phyloP scores from a whole-genome alignment of 2,888 invertebrate species.

The Ormyrus rosae region DNA sequence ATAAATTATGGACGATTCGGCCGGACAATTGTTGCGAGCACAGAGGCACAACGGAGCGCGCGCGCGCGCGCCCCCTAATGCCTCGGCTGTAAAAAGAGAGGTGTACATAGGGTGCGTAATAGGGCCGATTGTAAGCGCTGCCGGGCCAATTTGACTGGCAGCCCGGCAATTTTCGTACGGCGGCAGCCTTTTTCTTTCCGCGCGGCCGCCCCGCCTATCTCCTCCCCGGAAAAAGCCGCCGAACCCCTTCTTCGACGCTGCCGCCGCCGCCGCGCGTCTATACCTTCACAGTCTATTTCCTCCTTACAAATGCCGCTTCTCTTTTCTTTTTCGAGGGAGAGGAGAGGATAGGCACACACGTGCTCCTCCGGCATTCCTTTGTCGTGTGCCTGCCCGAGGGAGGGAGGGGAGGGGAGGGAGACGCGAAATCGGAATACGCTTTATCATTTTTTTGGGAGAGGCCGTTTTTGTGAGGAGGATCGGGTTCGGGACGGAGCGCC shows the following conservation, averaged over 20 bases:
- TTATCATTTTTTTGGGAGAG: not conserved
- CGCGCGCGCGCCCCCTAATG: slow-evolving; percentile 57
- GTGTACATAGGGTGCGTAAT: slow-evolving; percentile 67
- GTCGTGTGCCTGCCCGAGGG: not conserved
- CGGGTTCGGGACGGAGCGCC: too few relatives aligned
- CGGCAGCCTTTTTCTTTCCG: slow-evolving; percentile 12
- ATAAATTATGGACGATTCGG: slow-evolving; percentile 50
- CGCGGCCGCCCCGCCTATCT: slow-evolving; percentile 53
- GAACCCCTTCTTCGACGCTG: slow-evolving; percentile 57
- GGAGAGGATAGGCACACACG: not conserved
- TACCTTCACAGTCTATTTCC: slow-evolving; percentile 52
- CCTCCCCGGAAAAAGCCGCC: slow-evolving; percentile 63
- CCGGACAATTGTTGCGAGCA: slow-evolving; percentile 33
- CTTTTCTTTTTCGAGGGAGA: slow-evolving; percentile 22
- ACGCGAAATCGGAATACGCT: slow-evolving; percentile 13
- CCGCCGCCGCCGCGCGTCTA: slow-evolving; percentile 47
- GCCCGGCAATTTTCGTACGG: slow-evolving; percentile 68
- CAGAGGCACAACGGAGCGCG: slow-evolving; percentile 55
- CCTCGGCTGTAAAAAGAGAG: slow-evolving; percentile 58
- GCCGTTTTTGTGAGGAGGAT: too few relatives aligned
- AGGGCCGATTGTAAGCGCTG: slow-evolving; percentile 73
- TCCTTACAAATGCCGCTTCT: slow-evolving; percentile 48
- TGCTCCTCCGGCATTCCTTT: slow-evolving; percentile 23
- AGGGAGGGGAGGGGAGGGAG: too few relatives aligned
- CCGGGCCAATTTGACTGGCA: slow-evolving; percentile 75